Evolutionary conservation across 2,113 vertebrate genomes (phyloP).

Genomic region (Notothenia coriiceps): DNA sequence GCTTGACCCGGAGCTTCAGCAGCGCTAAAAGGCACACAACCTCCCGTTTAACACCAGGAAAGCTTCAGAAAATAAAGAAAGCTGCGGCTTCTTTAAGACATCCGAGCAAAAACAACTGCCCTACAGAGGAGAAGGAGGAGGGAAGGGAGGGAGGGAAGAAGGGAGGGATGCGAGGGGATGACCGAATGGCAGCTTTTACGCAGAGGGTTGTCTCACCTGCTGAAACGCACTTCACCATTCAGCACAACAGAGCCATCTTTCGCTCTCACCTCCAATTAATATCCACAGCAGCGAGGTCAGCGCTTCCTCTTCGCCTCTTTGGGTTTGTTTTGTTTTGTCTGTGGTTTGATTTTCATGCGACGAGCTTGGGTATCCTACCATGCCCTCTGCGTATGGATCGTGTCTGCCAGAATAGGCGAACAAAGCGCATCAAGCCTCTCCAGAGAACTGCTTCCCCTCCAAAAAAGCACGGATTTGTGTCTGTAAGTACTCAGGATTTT

Average conservation of each 20-base stretch:
- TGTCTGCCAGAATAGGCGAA: conserved; percentile 61
- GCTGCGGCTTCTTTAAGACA: conserved; percentile 86
- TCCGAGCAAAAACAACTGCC: conserved; percentile 75
- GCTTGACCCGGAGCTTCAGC: neutral
- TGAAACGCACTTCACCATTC: conserved; percentile 78
- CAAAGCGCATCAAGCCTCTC: conserved; percentile 71
- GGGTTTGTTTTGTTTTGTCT: conserved; percentile 42
- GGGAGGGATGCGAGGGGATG: conserved; percentile 64
- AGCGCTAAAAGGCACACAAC: conserved; percentile 31
- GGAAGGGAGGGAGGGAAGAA: neutral
- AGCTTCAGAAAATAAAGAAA: conserved; percentile 37
- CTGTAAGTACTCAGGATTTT: conserved; percentile 69
- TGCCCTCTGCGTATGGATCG: conserved; percentile 53
- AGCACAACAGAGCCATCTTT: conserved; percentile 61
- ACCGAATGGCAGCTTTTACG: conserved; percentile 82
- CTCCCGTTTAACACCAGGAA: neutral
- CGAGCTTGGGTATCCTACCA: conserved; percentile 24
- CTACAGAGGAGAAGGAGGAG: conserved; percentile 11
- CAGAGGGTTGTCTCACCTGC: conserved; percentile 85
- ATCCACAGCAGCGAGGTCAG: conserved; percentile 63
- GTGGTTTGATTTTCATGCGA: conserved; percentile 30
- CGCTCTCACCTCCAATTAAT: conserved; percentile 74
- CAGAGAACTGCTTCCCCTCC: conserved; percentile 59
- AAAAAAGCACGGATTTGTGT: conserved; percentile 64
- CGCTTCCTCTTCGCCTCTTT: conserved; percentile 58